Conservation (phyloP, 2,888 invertebrate genomes). For the Hedya salicella region DNA sequence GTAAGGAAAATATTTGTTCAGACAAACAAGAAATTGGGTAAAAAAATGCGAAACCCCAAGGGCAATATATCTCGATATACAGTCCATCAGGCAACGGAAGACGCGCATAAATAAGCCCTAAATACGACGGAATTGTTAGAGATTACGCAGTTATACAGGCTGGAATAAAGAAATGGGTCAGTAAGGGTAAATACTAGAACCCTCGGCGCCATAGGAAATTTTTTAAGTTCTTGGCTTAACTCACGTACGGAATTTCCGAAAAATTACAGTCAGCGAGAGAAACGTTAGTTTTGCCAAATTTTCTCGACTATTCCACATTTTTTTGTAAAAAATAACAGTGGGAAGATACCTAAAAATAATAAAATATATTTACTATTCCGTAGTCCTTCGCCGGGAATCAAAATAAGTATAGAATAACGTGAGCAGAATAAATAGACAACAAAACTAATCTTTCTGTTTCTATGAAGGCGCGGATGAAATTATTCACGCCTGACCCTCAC, state of each 20-base stretch:
- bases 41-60: conserved; percentile 50
- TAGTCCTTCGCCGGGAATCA: neutral
- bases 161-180: too few relatives aligned
- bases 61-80: conserved; percentile 51
- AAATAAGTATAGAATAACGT: conserved; percentile 7
- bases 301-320: too few relatives aligned
- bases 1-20: conserved; percentile 54
- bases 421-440: conserved; percentile 4
- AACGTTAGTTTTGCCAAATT: too few relatives aligned
- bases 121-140: conserved; percentile 47
- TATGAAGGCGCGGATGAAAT: conserved; percentile 15
- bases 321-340: too few relatives aligned
- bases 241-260: too few relatives aligned
- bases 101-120: conserved; percentile 49
- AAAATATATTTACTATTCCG: neutral
- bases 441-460: conserved; percentile 16
- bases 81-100: conserved; percentile 50
- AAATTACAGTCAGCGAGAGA: too few relatives aligned
- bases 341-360: too few relatives aligned
- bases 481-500: conserved; percentile 29
- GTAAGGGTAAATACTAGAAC: too few relatives aligned
- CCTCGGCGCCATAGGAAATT: too few relatives aligned
- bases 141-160: too few relatives aligned
- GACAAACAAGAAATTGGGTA: conserved; percentile 51
- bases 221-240: too few relatives aligned